Evolutionary conservation across 2,888 invertebrate genomes (phyloP), one percentile per base, ranked within the genome.

Genomic region (Tinea semifulvella): DNA sequence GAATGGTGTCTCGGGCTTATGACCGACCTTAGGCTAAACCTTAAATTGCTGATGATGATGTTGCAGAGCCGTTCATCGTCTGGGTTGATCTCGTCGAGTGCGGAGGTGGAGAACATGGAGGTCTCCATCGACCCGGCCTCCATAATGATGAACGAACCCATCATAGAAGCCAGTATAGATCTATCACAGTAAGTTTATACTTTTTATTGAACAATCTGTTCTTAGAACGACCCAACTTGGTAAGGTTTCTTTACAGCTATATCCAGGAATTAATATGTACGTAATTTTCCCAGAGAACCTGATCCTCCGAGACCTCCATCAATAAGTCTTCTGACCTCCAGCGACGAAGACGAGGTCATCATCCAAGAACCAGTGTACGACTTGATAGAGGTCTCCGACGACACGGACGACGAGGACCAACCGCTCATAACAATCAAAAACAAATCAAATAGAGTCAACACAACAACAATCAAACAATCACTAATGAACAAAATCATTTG

Each of bases 261-360:
- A n/a, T n/a, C n/a, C n/a, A n/a, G n/a, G n/a, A n/a, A n/a, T n/a
- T n/a, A n/a, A n/a, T n/a, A n/a, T n/a, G n/a, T n/a, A n/a, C n/a
- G n/a, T n/a, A n/a, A n/a, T n/a, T n/a, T n/a, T n/a, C n/a, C n/a
- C n/a, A n/a, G n/a, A n/a, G n/a, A n/a, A n/a, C n/a, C n/a, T n/a
- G n/a, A n/a, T n/a, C n/a, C n/a, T n/a, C n/a, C n/a, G n/a, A n/a
- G n/a, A n/a, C n/a, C n/a, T n/a, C n/a, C n/a, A n/a, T 67, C 77
- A 0, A 73, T 79, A 11, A 74, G 73, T 27, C 55, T 79, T 0
- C 50, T 79, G 1, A 77, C 79, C 0, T 79, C 79, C 0, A 71
- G 71, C 49, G 79, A 80, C 40, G 77, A 77, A 2, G 72, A 72
- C 20, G 79, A 79, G 44, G 77, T 77, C 1, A 75, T 80, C 0